Base-by-base conservation (phyloP, 2,888 invertebrate species). In the Andrena chrysosceles region DNA sequence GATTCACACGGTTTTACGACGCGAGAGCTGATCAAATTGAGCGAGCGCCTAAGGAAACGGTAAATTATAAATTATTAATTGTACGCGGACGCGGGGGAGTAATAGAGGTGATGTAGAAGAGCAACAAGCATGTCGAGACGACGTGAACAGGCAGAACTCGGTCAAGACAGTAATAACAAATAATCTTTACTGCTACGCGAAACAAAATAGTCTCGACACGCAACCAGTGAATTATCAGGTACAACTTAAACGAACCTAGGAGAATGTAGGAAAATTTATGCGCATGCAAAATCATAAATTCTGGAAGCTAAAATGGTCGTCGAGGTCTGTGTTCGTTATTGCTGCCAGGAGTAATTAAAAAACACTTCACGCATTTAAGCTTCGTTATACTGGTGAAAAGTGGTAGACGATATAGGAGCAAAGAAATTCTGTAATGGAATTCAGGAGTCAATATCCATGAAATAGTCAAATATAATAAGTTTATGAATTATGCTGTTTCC, bases 211-310 rank as follows among this genome's bases (percentile, higher is more conserved):
- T 20, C 23, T 10, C 29, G 67, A 31, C 73, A 78, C 68, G 73
- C 68, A 69, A 73, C 23, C 31, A 23, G 56, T 73, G 62, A 81
- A 72, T 78, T 81, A 81, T 81, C 63, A 68, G 64, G 67, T 20
- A 63, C 29, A 63, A 73, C 42, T 73, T 68, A 23, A 73, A 67
- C 42, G 52, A 42, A 63, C 10, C n/a, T 52, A 29, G 42, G 60
- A 13, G 52, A 62, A 62, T 54, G 8, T 13, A 7, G 56, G 48
- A 16, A 77, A 80, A 80, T 79, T 79, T 70, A 70, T 66, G 64
- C 64, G 16, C 63, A 70, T 77, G 59, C 35, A 8, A 77, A 70
- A 70, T 66, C 64, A 13, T 77, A n/a, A 77, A 69, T 4, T 42
- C 29, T 67, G 20, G 52, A 75, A 48, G 67, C 13, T 42, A 42